Conservation (phyloP, 1,140 invertebrate species). For the Lerema accius region DNA sequence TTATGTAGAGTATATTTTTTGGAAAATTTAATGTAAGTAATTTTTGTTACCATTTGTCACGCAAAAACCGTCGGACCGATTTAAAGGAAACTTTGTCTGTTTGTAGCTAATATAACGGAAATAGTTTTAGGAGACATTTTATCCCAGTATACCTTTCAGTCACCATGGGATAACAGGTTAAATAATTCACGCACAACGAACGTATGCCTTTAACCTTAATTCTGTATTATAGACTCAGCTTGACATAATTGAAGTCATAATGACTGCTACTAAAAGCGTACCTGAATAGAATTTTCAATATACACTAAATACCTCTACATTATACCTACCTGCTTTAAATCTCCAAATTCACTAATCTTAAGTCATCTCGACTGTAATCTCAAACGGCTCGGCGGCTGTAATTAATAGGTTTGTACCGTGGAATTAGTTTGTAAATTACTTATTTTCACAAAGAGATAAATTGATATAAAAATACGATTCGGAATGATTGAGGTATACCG, state of each 20-base stretch:
- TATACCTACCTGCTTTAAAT: not conserved
- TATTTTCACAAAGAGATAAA: not conserved
- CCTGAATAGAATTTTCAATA: not conserved
- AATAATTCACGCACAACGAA: too few species aligned
- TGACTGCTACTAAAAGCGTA: not conserved
- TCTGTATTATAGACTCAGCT: not conserved
- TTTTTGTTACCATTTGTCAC: too few species aligned
- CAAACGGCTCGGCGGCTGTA: conserved; percentile 5
- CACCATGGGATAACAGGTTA: too few species aligned
- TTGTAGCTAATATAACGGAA: too few species aligned
- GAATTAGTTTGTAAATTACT: conserved; percentile 11
- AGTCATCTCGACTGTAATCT: conserved; percentile 8
- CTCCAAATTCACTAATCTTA: not conserved
- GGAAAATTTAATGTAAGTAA: too few species aligned
- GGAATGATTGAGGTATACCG: not conserved
- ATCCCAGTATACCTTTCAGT: too few species aligned
- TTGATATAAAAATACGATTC: not conserved
- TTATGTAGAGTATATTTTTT: too few species aligned
- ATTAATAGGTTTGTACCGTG: conserved; percentile 3
- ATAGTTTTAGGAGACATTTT: too few species aligned
- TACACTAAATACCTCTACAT: conserved; percentile 1
- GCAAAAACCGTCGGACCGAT: too few species aligned
- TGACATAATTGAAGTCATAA: not conserved
- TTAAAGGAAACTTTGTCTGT: too few species aligned
- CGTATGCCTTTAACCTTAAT: too few species aligned